Base-by-base conservation (phyloP, 2,797 vertebrate species). In the Cossypha caffra region DNA sequence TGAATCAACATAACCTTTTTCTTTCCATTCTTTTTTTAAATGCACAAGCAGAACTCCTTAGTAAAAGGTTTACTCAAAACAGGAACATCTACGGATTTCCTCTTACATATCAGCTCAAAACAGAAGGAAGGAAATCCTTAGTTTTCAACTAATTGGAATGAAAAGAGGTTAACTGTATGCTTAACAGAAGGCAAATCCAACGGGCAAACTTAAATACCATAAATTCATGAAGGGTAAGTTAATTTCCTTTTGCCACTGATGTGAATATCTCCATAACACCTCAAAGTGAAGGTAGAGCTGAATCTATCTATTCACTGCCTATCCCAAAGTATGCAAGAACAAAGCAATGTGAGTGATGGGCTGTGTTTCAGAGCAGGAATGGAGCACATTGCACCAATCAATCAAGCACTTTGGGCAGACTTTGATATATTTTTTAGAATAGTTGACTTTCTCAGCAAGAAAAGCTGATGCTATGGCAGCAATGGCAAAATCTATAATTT, bases 21-120 rank as follows among this genome's bases (percentile, higher is more conserved):
- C 62, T 97, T 92, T 95, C 78, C 64, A 75, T 94, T 92, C 84
- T 78, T 94, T 92, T 94, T 96, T 87, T 63, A 93, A 97, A 95
- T 38, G 72, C 83, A 90, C 82, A 95, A 87, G 92, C 90, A 95
- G 90, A 86, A 90, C 73, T 96, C 80, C 91, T 94, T 63, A 93
- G 79, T 79, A 94, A 92, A 97, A 93, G 95, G 96, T 93, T 97
- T 96, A 95, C 97, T 94, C 87, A 98, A 98, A 97, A 98, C 98
- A 99, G 98, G 98, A 99, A 99, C 98, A 93, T 95, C 82, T 95
- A 97, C 96, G 97, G 98, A 99, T 98, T 98, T 99, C 99, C 98
- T 98, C 96, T 93, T 98, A 97, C 97, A 67, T 97, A 98, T 97
- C 97, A 97, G 97, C 96, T 96, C 92, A 79, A 96, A 96, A 97